Base-by-base conservation (phyloP, 2,888 invertebrate species). In the Kuschelorhynchus macadamiae region DNA sequence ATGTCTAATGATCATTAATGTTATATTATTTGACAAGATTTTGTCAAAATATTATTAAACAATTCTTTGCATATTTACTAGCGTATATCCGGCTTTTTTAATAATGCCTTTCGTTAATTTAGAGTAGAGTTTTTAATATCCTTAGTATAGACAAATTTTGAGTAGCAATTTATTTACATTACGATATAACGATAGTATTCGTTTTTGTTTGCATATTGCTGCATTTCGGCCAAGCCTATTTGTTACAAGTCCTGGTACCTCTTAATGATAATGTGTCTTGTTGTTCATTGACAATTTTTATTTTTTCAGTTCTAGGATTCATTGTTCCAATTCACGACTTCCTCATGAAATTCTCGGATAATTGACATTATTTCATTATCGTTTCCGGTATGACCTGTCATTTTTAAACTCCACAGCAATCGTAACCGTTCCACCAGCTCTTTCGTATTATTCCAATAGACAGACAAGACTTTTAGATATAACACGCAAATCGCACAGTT, bases 231-330 rank as follows among this genome's bases (percentile, higher is more conserved):
- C 7, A 84, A 74, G 77, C 84, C 83, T 21, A 80, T 80, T 77
- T 84, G 84, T 82, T 81, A 83, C 9, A 81, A 73, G 69, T 84
- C 82, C 74, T 82, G 78, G 4, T 83, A 72, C 44, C 78, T 81
- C 70, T 80, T 80, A 33, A 80, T 74, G 14, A 80, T 74, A 21
- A 81, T 79, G 42, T 70, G 64, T 47, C 82, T 72, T 30, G 81
- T 72, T 84, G 67, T 71, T 83, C 82, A 52, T 68, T 32, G 11
- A 70, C 55, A 14, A 47, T 47, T 47, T 47, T 25, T n/a, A 21
- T 20, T 47, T 44, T 44, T 44, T 44, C 44, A 25, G 3, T 25
- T 3, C 25, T 25, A 25, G 25, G 25, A 3, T 25, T 7, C 25
- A 25, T 16, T 16, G 14, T 41, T 17, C 17, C 44, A 17, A 36